These are phyloP conservation scores for Aphelocoma californica DNA, from an alignment of 2,797 vertebrate genomes.

Conservation along the genomic window DNA sequence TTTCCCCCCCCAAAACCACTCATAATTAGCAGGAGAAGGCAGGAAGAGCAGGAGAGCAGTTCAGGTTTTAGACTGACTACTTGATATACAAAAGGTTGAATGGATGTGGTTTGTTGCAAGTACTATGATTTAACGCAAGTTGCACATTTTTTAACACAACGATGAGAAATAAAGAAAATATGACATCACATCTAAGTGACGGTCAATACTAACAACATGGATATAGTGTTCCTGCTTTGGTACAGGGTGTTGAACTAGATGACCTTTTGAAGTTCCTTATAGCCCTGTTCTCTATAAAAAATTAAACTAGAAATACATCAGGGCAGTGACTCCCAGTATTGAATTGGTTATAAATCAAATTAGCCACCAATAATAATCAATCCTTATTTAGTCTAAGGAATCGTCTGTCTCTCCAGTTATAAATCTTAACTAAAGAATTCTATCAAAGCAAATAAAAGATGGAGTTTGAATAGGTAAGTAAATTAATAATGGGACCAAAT, in stretches of 20 bases:
- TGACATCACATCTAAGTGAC: neutral
- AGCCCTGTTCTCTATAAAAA: neutral
- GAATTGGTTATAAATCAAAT: slow-evolving; percentile 33
- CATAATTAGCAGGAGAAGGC: neutral
- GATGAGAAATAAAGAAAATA: neutral
- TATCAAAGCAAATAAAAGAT: slow-evolving; percentile 1
- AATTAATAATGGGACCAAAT: neutral
- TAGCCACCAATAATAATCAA: slow-evolving; percentile 46
- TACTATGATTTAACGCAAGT: neutral
- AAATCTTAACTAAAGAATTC: slow-evolving; percentile 1
- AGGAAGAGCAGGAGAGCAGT: neutral
- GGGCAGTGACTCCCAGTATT: neutral
- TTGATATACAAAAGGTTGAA: neutral
- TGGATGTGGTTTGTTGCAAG: neutral
- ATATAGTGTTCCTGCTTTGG: neutral
- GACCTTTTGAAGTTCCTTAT: neutral
- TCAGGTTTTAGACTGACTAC: neutral
- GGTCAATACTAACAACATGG: neutral
- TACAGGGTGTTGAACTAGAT: neutral
- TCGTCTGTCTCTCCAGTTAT: neutral
- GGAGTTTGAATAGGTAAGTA: neutral
- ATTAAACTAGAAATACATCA: slow-evolving; percentile 26
- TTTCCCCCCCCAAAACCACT: neutral
- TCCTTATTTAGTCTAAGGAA: slow-evolving; percentile 18
- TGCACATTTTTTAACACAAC: neutral